Base-by-base conservation (phyloP, 2,113 vertebrate genomes). In the Albula glossodonta region DNA sequence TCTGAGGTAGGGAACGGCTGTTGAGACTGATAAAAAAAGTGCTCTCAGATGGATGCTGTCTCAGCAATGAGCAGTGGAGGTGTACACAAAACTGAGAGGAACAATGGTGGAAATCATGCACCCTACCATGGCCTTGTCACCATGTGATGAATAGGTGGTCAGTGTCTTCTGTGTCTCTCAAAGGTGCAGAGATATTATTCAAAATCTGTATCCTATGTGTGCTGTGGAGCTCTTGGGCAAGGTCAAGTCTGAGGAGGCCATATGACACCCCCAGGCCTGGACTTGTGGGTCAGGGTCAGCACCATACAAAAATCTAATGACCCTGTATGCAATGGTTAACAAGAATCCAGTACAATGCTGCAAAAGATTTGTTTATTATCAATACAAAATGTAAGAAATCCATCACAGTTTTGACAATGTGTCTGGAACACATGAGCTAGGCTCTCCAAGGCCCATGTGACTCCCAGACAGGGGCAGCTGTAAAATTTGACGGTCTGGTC, bases 401-500 rank as follows among this genome's bases (percentile, higher is more conserved):
- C n/a, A 4, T 22, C 5, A 17, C 19, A 17, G 19, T 70, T 13
- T 2, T 70, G 63, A 22, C 53, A n/a, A 17, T 74, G 70, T 74
- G 70, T 66, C 60, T 66, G 60, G 22, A 74, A n/a, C 31, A 10
- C 10, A 31, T 4, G 70, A 8, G 10, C 31, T 31, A 25, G n/a
- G 22, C n/a, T 87, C 56, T 66, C 87, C 60, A 5, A 78, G 80
- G 83, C 70, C 48, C 53, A 12, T 25, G 22, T 31, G 5, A 83
- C 63, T 81, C 77, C 9, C 49, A 74, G 22, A 49, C 17, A 48
- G 57, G 87, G 78, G 84, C 51, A 8, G 82, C 86, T 86, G 82
- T 88, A 89, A 78, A 81, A 83, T 87, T 83, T 87, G 82, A n/a
- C 63, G 31, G 74, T 17, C 4, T 74, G 81, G 57, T 22, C 88